Percentiles rank a stretch among this genome's conserved stretches.
These are phyloP conservation scores for Delphinapterus leucas DNA, from an alignment of 2,113 vertebrate species.

Conservation along the genomic window DNA sequence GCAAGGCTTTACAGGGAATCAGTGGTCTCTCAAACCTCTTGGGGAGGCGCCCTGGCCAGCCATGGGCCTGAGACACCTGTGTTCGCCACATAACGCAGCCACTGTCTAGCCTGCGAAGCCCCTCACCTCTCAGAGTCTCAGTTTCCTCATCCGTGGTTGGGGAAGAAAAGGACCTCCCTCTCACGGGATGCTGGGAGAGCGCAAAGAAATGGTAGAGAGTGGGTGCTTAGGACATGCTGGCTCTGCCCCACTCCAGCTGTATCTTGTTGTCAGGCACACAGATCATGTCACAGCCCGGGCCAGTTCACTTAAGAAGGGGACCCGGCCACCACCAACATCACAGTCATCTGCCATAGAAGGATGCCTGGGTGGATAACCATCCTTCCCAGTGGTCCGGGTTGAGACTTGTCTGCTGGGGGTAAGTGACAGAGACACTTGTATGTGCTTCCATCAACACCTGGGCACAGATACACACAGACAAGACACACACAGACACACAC, in stretches of 20 bases:
- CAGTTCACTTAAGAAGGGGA: background rate
- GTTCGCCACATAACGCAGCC: background rate
- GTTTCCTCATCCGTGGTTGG: background rate
- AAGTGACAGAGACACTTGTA: background rate
- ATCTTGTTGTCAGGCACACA: background rate
- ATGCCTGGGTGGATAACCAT: background rate
- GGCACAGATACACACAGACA: background rate
- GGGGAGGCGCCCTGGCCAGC: background rate
- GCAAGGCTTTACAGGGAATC: background rate
- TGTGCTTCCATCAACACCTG: background rate
- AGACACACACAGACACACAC: background rate
- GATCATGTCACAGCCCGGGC: background rate
- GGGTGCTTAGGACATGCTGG: background rate
- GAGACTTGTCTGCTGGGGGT: background rate
- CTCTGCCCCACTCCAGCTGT: background rate
- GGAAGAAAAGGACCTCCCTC: background rate
- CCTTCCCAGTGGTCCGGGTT: background rate
- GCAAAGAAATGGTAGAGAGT: background rate
- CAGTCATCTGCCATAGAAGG: background rate
- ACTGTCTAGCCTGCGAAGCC: background rate
- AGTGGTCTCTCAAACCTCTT: background rate
- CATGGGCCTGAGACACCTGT: background rate
- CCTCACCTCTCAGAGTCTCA: background rate
- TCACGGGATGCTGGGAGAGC: background rate
- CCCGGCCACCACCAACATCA: background rate